Evolutionary conservation across 2,113 vertebrate genomes (phyloP).

Genomic region (Bujurquina vittata): DNA sequence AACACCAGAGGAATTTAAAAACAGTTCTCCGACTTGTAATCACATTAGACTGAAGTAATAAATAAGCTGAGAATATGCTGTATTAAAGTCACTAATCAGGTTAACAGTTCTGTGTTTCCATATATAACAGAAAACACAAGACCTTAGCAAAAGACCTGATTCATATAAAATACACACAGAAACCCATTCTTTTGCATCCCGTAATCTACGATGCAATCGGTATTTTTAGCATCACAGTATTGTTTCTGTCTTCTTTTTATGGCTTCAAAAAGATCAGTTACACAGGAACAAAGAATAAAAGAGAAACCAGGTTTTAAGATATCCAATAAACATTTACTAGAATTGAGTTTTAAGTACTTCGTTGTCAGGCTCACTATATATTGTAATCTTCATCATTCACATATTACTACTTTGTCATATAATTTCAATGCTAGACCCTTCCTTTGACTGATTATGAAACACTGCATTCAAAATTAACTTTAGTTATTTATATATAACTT

Average conservation of each 20-base stretch:
- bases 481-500: too few relatives aligned
- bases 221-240: not conserved
- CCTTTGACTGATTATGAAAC: not conserved
- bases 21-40: not conserved
- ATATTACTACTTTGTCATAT: not conserved
- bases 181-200: too few relatives aligned
- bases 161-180: too few relatives aligned
- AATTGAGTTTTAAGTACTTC: not conserved
- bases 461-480: not conserved
- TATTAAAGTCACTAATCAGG: not conserved
- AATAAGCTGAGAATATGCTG: not conserved
- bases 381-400: not conserved
- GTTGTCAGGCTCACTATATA: not conserved
- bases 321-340: not conserved
- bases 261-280: not conserved
- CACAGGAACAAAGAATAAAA: not conserved
- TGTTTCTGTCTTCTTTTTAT: not conserved
- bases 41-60: not conserved
- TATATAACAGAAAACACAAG: too few relatives aligned
- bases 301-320: not conserved
- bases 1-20: too few relatives aligned
- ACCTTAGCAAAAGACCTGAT: too few relatives aligned
- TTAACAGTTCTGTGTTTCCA: not conserved
- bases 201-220: too few relatives aligned
- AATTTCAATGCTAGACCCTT: not conserved